Evolutionary conservation across 2,888 invertebrate genomes (phyloP), one percentile per base, ranked within the genome.

Genomic region (Augochlorella aurata): DNA sequence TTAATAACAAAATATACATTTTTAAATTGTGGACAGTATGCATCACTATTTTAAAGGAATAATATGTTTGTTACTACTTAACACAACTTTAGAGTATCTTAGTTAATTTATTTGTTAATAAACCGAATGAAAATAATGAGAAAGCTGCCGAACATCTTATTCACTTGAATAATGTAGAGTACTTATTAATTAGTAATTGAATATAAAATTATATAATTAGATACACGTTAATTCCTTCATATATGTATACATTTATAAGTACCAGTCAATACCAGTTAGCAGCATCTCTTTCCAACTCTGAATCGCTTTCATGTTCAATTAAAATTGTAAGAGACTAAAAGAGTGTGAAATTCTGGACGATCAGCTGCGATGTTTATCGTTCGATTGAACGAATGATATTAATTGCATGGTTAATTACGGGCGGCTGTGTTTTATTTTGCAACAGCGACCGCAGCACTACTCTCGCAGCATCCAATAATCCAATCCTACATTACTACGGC

Each of bases 331-430:
- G 1, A 18, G 12, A 10, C 1, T n/a, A 44, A 8, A 77, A 61
- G 67, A 74, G 45, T 18, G 24, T 5, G 47, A 38, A 18, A 49
- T 68, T 58, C 63, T 66, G 74, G 74, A 81, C 86, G 83, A 82
- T 79, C 77, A 79, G 63, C 70, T 49, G 52, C 18, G 71, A 69
- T 49, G 70, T 79, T 87, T 83, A 77, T 87, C 88, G 89, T 89
- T 87, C 85, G 85, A 85, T 82, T 77, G 82, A 79, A 84, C 72
- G 82, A 83, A 81, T 79, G 81, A 89, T 87, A 90, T 92, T 91
- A 88, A 90, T 91, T 89, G 89, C 86, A 91, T 90, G 90, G 92
- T 93, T 91, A 91, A 92, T 92, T 92, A 90, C 91, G 89, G 83
- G 85, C 85, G 83, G 85, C 83, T 82, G 83, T 88, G 87, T 92